Conservation (phyloP, 2,797 vertebrate species). For the Telmatherina bonti region DNA sequence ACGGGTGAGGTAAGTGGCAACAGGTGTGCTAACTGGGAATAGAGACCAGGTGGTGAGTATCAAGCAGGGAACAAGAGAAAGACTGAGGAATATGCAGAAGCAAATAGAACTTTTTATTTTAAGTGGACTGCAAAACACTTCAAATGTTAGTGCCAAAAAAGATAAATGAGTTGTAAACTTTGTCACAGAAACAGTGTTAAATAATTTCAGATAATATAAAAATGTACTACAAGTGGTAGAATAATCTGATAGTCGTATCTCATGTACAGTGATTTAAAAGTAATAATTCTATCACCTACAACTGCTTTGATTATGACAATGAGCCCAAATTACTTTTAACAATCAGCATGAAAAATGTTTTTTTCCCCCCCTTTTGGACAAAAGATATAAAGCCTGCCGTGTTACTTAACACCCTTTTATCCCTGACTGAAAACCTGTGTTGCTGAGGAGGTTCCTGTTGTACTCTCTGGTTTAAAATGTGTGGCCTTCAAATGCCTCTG, state of each 20-base stretch:
- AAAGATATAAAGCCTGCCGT: neutral
- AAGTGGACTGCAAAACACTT: neutral
- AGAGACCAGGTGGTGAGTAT: neutral
- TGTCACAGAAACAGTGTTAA: too few relatives aligned
- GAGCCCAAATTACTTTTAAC: too few relatives aligned
- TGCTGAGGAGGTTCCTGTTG: constrained; percentile 33
- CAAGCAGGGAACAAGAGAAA: neutral
- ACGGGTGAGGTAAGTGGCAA: neutral
- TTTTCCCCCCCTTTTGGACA: too few relatives aligned
- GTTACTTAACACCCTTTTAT: constrained; percentile 27
- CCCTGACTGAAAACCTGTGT: constrained; percentile 19
- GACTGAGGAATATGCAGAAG: neutral
- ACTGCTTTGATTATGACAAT: too few relatives aligned
- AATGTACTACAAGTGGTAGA: too few relatives aligned
- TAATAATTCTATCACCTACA: too few relatives aligned
- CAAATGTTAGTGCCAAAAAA: too few relatives aligned
- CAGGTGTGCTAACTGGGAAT: neutral
- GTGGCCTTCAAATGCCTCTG: constrained; percentile 72
- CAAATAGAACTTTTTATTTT: neutral
- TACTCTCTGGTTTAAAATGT: constrained; percentile 42
- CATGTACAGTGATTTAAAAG: too few relatives aligned
- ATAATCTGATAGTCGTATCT: too few relatives aligned
- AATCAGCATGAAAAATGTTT: too few relatives aligned
- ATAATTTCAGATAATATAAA: too few relatives aligned
- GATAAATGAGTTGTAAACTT: too few relatives aligned